Conservation (phyloP, 2,888 invertebrate species). For the Cyclophora punctaria region DNA sequence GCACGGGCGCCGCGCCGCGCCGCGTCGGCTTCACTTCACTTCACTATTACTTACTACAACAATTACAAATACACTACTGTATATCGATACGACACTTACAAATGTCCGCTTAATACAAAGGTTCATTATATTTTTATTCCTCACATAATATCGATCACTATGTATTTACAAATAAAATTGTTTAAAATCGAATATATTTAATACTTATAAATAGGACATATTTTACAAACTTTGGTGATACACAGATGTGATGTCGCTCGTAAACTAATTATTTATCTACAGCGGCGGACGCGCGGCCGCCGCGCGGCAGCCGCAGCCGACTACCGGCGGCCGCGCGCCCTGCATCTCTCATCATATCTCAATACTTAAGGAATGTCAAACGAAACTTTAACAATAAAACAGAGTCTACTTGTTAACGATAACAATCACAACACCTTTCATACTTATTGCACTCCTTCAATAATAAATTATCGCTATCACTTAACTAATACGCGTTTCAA, state of each 20-base stretch:
- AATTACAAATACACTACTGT: too few species aligned
- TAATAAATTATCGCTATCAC: conserved; percentile 67
- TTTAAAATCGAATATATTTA: conserved; percentile 62
- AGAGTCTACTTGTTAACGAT: conserved; percentile 52
- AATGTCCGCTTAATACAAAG: conserved; percentile 57
- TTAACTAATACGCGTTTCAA: conserved; percentile 53
- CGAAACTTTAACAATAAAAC: conserved; percentile 58
- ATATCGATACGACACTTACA: conserved; percentile 60
- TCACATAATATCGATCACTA: conserved; percentile 58
- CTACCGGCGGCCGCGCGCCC: neutral
- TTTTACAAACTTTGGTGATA: conserved; percentile 75
- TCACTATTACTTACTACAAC: conserved; percentile 49
- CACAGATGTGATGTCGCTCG: conserved; percentile 64
- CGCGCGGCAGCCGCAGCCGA: conserved; percentile 15
- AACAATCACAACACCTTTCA: conserved; percentile 72
- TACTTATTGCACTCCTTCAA: conserved; percentile 73
- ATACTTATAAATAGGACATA: conserved; percentile 67
- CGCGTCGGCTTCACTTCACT: conserved; percentile 51
- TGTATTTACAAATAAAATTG: conserved; percentile 64
- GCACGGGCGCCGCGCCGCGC: conserved; percentile 38
- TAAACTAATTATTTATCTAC: conserved; percentile 49
- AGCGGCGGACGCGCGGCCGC: conserved; percentile 20
- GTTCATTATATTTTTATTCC: conserved; percentile 59
- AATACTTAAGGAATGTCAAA: conserved; percentile 4
- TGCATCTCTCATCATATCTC: neutral